Evolutionary conservation across 2,797 vertebrate species (phyloP).

Genomic region (Acridotheres tristis): DNA sequence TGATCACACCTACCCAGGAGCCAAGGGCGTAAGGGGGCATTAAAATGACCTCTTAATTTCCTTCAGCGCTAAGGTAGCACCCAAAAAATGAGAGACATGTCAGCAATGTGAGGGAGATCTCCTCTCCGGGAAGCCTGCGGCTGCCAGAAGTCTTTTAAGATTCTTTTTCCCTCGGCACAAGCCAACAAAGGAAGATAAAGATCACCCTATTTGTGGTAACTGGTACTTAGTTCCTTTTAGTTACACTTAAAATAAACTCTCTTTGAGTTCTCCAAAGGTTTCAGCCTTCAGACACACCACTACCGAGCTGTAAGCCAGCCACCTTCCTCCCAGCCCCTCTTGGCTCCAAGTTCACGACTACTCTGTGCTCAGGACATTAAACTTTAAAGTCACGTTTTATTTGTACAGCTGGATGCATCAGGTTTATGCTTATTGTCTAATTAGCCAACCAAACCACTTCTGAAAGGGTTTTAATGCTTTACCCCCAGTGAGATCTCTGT

Average conservation of each 20-base stretch:
- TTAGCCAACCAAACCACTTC: conserved; percentile 57
- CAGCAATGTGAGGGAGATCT: conserved; percentile 83
- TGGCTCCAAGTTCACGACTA: conserved; percentile 42
- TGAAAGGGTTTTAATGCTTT: conserved; percentile 54
- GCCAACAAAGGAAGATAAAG: conserved; percentile 75
- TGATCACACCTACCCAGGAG: conserved; percentile 46
- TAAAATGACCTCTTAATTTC: conserved; percentile 52
- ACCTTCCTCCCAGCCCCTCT: conserved; percentile 44
- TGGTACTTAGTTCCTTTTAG: conserved; percentile 74
- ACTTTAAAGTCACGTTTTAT: conserved; percentile 66
- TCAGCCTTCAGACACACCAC: conserved; percentile 53
- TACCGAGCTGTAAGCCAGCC: conserved; percentile 7
- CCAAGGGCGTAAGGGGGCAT: conserved; percentile 24
- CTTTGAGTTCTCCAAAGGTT: conserved; percentile 46
- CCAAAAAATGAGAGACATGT: conserved; percentile 84
- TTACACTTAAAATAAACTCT: conserved; percentile 73
- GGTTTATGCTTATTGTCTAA: conserved; percentile 61
- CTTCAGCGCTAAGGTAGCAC: conserved; percentile 54
- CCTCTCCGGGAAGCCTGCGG: conserved; percentile 59
- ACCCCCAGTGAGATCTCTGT: conserved; percentile 56
- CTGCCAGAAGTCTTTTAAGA: conserved; percentile 65
- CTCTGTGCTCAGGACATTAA: conserved; percentile 21
- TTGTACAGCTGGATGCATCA: conserved; percentile 67
- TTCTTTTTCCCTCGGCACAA: conserved; percentile 56
- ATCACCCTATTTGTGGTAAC: conserved; percentile 71